Conservation (phyloP, 2,113 vertebrate species). For the Glareola pratincola region DNA sequence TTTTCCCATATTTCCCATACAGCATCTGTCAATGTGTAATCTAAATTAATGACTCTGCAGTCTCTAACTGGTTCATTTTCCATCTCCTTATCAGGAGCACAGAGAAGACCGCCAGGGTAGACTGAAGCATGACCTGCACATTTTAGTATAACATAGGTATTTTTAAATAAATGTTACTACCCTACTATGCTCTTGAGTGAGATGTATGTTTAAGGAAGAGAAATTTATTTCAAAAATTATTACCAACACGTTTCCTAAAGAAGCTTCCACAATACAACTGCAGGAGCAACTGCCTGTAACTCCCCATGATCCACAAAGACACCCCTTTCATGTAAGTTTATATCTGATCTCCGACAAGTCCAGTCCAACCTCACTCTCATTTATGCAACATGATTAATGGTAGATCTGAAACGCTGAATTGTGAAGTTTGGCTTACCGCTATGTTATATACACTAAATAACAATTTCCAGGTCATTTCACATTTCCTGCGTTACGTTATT, state of each 20-base stretch:
- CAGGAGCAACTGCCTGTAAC: neutral
- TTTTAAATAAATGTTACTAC: neutral
- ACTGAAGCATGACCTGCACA: neutral
- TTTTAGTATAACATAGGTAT: neutral
- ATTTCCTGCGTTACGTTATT: neutral
- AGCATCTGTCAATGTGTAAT: neutral
- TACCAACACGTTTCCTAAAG: neutral
- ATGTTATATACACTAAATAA: neutral
- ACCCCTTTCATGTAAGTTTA: neutral
- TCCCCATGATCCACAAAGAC: neutral
- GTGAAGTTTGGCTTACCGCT: neutral
- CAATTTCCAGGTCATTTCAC: neutral
- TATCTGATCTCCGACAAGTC: neutral
- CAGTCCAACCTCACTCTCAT: neutral
- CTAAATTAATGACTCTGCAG: constrained; percentile 14
- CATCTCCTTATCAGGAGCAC: neutral
- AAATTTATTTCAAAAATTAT: neutral
- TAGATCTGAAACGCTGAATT: neutral
- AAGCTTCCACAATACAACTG: neutral
- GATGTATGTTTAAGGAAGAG: neutral
- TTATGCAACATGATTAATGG: neutral
- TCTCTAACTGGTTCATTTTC: constrained; percentile 9
- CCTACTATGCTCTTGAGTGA: neutral
- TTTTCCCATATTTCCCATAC: neutral
- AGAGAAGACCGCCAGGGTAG: neutral